A percentile compares a stretch with the other conserved stretches of the same genome.
Conservation (phyloP, 2,797 vertebrate genomes). For the Hippopotamyrus pictus region DNA sequence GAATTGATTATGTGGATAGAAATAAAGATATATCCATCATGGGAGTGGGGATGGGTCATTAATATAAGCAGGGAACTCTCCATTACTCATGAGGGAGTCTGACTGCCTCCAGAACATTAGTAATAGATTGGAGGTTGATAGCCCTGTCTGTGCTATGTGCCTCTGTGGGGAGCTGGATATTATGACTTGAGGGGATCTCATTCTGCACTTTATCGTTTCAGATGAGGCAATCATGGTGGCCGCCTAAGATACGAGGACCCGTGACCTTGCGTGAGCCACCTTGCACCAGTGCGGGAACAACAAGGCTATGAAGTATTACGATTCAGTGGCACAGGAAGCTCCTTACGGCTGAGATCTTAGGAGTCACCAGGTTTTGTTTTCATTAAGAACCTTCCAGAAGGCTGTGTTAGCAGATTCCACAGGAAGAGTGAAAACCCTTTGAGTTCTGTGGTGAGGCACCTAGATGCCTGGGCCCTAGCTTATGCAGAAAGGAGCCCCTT, state of each 20-base stretch:
- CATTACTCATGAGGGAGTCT: slow-evolving; percentile 13
- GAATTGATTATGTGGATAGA: slow-evolving; percentile 24
- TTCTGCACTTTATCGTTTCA: not conserved
- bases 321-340: not conserved
- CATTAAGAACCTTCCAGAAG: not conserved
- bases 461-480: not conserved
- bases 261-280: not conserved
- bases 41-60: slow-evolving; percentile 38
- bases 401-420: not conserved
- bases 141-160: not conserved
- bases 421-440: not conserved
- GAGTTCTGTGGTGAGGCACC: not conserved
- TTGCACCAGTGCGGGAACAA: not conserved
- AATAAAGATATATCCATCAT: slow-evolving; percentile 26
- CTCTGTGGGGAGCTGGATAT: not conserved
- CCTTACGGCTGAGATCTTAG: not conserved
- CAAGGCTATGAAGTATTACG: not conserved
- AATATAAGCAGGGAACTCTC: slow-evolving; percentile 34
- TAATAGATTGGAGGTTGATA: slow-evolving; percentile 11
- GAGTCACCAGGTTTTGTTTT: not conserved
- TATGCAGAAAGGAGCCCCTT: not conserved
- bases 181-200: not conserved
- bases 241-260: not conserved
- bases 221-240: not conserved
- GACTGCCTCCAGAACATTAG: slow-evolving; percentile 34